Evolutionary conservation across 1,140 invertebrate genomes (phyloP), one percentile per base, ranked within the genome.

Genomic region (Lycorma delicatula): DNA sequence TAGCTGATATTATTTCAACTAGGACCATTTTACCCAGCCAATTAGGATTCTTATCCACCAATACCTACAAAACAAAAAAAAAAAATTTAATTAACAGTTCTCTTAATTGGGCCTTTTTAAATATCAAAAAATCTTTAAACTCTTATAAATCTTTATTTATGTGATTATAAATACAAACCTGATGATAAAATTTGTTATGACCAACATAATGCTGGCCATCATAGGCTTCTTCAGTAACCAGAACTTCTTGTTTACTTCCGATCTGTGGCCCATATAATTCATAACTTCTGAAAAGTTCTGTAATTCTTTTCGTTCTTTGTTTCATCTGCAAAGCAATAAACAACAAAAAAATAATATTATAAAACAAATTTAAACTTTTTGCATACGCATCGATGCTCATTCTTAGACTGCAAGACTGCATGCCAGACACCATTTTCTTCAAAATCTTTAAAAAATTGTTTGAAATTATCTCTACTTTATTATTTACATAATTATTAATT

Each of bases 101-200:
- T 23, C 34, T 54, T 41, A 52, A 58, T 54, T 51, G 38, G 22
- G 16, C 41, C 20, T 22, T 34, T 12, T 46, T 58, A 41, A 26
- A 29, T 11, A 62, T 6, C 13, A 58, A 36, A n/a, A 36, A 28
- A 26, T 22, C 16, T 28, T 26, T 48, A 20, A 20, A 16, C n/a
- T 31, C 18, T 31, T 52, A 29, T 52, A 6, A 3, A 53, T 6
- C 31, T 23, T 7, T 5, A 28, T 11, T 13, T 13, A 18, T 36
- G 3, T 18, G 51, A 4, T 25, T 3, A 38, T 44, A 55, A 28
- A 58, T 48, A 60, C 44, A 29, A 61, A 83, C 85, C 77, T 99
- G 97, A 71, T 98, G 93, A 70, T 99, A 99, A 68, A 75, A 89
- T 70, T 97, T 91, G 72, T 98, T 98, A 72, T 99, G 96, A 0